A percentile compares a stretch with the other conserved stretches of the same genome.
Conservation (phyloP, 2,113 vertebrate genomes). For the Nothocercus nigrocapillus region DNA sequence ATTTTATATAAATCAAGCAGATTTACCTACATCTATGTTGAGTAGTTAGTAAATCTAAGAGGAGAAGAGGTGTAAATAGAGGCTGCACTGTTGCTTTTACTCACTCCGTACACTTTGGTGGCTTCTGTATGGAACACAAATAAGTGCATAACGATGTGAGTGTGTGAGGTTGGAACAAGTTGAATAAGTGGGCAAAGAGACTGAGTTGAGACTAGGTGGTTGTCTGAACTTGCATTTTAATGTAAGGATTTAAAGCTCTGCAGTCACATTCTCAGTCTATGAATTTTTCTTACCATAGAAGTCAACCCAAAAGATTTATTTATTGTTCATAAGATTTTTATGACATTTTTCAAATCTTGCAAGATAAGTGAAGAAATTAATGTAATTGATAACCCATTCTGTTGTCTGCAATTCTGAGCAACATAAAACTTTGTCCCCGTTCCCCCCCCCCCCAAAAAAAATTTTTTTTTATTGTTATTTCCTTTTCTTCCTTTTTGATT, state of each 20-base stretch:
- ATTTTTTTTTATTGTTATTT: neutral
- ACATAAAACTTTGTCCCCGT: neutral
- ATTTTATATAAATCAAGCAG: neutral
- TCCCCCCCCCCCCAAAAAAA: no score
- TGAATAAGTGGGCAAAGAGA: neutral
- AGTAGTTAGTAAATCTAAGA: neutral
- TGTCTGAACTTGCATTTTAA: rapidly evolving
- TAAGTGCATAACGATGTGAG: rapidly evolving
- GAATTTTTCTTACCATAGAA: neutral
- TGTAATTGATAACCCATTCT: neutral
- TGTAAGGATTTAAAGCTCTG: neutral
- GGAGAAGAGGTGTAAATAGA: neutral
- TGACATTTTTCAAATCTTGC: neutral
- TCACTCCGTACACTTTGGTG: rapidly evolving
- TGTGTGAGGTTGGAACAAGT: neutral
- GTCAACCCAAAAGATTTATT: neutral
- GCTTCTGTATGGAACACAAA: neutral
- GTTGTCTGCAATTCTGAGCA: neutral
- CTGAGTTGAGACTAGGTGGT: neutral
- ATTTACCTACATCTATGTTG: rapidly evolving
- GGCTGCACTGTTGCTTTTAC: neutral
- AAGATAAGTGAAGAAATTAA: neutral
- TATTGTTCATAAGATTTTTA: neutral
- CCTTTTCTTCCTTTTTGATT: neutral
- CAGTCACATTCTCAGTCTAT: neutral